Conservation (phyloP, 2,797 vertebrate genomes). For the Harpagifer antarcticus region DNA sequence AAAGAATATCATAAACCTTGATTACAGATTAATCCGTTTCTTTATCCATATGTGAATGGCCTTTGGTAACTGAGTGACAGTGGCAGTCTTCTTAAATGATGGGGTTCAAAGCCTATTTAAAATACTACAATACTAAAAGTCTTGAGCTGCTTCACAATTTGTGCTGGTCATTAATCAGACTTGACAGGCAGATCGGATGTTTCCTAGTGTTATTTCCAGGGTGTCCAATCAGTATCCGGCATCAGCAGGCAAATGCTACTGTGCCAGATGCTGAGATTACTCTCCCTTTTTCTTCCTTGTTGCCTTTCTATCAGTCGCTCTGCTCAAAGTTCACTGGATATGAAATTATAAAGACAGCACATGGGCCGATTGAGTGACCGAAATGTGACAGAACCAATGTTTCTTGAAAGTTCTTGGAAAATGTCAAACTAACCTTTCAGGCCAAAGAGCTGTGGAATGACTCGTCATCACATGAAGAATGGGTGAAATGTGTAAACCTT, state of each 20-base stretch:
- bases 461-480: no score
- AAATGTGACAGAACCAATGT: not conserved
- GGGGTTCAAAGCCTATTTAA: slow-evolving; percentile 31
- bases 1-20: not conserved
- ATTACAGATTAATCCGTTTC: not conserved
- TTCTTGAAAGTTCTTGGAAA: slow-evolving; percentile 9
- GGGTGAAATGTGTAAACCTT: not conserved
- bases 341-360: slow-evolving; percentile 27
- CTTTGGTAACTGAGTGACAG: slow-evolving; percentile 11
- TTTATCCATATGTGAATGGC: slow-evolving; percentile 7
- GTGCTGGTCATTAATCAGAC: slow-evolving; percentile 62
- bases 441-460: no score
- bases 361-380: not conserved
- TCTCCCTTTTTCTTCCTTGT: slow-evolving; percentile 40
- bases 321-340: slow-evolving; percentile 59
- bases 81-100: slow-evolving; percentile 9
- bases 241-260: slow-evolving; percentile 59
- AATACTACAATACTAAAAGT: slow-evolving; percentile 22
- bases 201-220: slow-evolving; percentile 62
- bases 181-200: slow-evolving; percentile 69
- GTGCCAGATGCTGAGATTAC: slow-evolving; percentile 64
- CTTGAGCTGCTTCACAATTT: slow-evolving; percentile 19
- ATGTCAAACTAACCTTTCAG: no score
- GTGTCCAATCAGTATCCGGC: slow-evolving; percentile 59
- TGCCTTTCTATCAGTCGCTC: slow-evolving; percentile 31